These are phyloP conservation scores for Platycercus adscitus DNA, from an alignment of 2,113 vertebrate genomes.

Conservation along the genomic window DNA sequence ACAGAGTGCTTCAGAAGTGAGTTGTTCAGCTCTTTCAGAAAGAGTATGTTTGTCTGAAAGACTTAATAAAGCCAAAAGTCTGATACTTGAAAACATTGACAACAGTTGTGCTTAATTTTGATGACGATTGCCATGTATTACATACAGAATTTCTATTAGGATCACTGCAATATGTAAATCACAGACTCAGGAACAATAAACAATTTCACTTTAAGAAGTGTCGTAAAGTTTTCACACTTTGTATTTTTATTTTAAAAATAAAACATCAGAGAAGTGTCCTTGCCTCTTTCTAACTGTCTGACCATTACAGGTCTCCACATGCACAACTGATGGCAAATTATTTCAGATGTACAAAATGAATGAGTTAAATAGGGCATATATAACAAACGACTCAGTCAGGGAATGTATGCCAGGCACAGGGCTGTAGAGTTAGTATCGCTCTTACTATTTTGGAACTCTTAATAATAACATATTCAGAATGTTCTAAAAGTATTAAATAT, in stretches of 20 bases:
- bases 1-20: neutral
- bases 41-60: neutral
- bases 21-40: neutral
- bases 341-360: neutral
- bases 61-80: neutral
- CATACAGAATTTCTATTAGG: neutral
- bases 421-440: neutral
- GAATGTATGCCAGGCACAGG: neutral
- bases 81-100: neutral
- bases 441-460: neutral
- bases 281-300: neutral
- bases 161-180: neutral
- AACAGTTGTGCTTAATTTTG: neutral
- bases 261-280: neutral
- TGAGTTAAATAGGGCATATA: neutral
- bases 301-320: neutral
- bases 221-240: neutral
- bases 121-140: neutral
- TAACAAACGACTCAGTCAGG: neutral
- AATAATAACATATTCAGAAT: neutral
- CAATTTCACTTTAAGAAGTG: neutral
- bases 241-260: neutral
- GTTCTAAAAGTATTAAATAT: neutral
- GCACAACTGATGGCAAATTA: neutral
- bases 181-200: neutral